Percentiles rank a stretch among this genome's conserved stretches.
These are phyloP conservation scores for Chamaetylas fuelleborni DNA, from an alignment of 2,113 vertebrate genomes.

Conservation along the genomic window DNA sequence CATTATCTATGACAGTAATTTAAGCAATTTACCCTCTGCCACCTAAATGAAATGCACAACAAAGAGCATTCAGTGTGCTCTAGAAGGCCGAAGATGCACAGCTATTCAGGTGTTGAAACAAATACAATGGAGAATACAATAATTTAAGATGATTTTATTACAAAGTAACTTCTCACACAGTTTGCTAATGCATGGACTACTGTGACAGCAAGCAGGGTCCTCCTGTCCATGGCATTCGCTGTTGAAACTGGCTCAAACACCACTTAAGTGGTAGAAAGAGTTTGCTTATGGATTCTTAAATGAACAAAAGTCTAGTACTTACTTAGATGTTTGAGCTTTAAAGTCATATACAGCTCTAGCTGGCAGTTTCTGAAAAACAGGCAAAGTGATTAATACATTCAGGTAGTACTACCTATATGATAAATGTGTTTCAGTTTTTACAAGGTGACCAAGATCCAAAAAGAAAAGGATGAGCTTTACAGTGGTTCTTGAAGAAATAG, in stretches of 20 bases:
- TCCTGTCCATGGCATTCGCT: neutral
- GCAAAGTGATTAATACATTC: slow-evolving; percentile 36
- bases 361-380: slow-evolving; percentile 91
- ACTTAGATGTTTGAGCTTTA: slow-evolving; percentile 98
- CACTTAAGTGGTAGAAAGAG: neutral
- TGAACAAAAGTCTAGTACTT: slow-evolving; percentile 73
- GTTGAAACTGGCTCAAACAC: neutral
- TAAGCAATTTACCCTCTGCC: neutral
- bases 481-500: neutral
- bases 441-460: neutral
- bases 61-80: neutral
- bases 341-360: slow-evolving; percentile 98
- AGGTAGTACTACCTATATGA: neutral
- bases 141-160: neutral
- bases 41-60: neutral
- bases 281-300: neutral
- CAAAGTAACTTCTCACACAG: neutral
- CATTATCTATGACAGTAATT: neutral
- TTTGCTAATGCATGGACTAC: neutral
- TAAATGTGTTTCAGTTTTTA: neutral
- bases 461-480: neutral
- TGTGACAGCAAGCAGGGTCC: neutral
- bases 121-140: neutral
- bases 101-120: neutral
- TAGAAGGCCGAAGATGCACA: neutral